Evolutionary conservation across 2,888 invertebrate species (phyloP).

Genomic region (Digitonthophagus gazella): DNA sequence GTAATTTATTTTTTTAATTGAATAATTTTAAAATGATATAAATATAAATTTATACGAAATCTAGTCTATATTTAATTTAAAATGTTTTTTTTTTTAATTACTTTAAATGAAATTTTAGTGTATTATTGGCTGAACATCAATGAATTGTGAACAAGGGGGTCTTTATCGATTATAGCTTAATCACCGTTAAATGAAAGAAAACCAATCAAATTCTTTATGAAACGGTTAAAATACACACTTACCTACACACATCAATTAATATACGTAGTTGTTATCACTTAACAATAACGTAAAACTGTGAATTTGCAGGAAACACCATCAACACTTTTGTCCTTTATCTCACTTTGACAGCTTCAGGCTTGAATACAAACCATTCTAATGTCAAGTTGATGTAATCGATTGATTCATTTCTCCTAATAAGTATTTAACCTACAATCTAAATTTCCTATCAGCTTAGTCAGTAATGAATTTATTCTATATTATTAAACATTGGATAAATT

Average conservation of each 20-base stretch:
- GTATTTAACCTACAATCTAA: background rate
- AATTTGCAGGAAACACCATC: background rate
- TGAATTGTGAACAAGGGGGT: background rate
- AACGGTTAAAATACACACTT: background rate
- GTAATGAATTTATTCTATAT: too few relatives aligned
- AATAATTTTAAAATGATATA: constrained; percentile 1
- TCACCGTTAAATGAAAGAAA: constrained; percentile 1
- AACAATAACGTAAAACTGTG: background rate
- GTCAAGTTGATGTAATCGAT: constrained; percentile 8
- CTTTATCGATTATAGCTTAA: constrained; percentile 12
- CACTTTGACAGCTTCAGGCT: constrained; percentile 11
- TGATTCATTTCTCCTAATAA: background rate
- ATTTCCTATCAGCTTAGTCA: too few relatives aligned
- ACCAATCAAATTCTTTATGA: background rate
- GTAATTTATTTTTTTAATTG: background rate
- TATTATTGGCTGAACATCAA: background rate
- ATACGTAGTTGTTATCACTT: background rate
- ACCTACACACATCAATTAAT: background rate
- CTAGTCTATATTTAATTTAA: background rate
- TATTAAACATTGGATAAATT: too few relatives aligned
- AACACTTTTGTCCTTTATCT: constrained; percentile 7
- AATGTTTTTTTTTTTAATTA: background rate
- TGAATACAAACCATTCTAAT: constrained; percentile 10
- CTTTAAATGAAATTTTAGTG: background rate
- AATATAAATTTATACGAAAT: background rate